Evolutionary conservation across 1,140 invertebrate species (phyloP).

Genomic region (Nasonia vitripennis): DNA sequence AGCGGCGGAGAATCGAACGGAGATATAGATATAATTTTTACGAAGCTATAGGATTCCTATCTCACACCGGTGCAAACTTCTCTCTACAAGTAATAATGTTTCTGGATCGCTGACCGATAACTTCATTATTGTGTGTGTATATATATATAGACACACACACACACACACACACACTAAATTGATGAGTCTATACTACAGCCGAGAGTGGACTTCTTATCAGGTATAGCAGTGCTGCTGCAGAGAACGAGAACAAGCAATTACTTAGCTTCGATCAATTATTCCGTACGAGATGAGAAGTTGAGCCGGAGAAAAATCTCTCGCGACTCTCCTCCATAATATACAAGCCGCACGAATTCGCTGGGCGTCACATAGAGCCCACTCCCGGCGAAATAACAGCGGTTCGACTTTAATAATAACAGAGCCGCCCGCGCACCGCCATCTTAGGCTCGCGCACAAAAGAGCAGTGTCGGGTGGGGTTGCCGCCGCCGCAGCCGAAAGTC

Average conservation of each 20-base stretch:
- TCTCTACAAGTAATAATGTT: neutral
- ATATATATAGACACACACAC: too few species aligned
- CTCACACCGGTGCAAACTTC: neutral
- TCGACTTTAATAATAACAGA: constrained; percentile 37
- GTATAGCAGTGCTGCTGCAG: neutral
- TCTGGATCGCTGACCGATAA: neutral
- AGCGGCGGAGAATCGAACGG: neutral
- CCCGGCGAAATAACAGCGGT: constrained; percentile 17
- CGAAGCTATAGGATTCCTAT: neutral
- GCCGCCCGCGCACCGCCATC: neutral
- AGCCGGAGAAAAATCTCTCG: too few species aligned
- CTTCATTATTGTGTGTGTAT: neutral
- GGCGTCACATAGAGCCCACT: too few species aligned
- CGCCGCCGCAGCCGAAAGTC: neutral
- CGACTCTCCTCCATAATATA: too few species aligned
- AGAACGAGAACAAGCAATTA: too few species aligned
- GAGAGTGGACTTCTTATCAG: too few species aligned
- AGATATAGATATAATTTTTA: neutral
- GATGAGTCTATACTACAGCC: too few species aligned
- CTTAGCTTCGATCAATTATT: too few species aligned
- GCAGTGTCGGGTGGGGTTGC: constrained; percentile 5
- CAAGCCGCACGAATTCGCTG: too few species aligned
- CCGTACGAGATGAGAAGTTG: too few species aligned
- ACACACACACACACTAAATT: too few species aligned
- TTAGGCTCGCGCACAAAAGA: constrained; percentile 21